Evolutionary conservation across 2,888 invertebrate genomes (phyloP).

Genomic region (Polylopha cassiicola): DNA sequence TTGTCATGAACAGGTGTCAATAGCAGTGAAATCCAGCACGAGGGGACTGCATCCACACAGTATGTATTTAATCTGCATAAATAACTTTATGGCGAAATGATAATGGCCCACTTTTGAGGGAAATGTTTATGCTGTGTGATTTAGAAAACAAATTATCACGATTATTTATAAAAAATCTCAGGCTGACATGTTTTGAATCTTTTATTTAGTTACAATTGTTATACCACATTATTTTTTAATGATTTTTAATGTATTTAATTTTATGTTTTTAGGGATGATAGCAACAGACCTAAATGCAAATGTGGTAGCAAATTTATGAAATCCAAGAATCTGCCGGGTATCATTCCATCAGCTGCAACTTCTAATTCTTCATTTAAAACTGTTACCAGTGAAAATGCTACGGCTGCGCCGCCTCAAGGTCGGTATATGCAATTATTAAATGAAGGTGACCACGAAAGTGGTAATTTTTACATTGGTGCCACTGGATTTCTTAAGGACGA

Average conservation of each 20-base stretch:
- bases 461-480: constrained; percentile 62
- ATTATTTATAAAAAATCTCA: too few species aligned
- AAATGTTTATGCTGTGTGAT: too few species aligned
- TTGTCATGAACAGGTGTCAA: too few species aligned
- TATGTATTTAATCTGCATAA: too few species aligned
- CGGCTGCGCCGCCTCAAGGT: constrained; percentile 31
- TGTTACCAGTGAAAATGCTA: constrained; percentile 38
- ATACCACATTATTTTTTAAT: neutral
- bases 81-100: too few species aligned
- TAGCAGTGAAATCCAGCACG: too few species aligned
- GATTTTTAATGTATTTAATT: neutral
- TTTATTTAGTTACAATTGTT: neutral
- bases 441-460: constrained; percentile 47
- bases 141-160: too few species aligned
- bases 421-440: constrained; percentile 52
- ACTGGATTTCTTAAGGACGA: constrained; percentile 57
- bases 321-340: constrained; percentile 9
- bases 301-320: constrained; percentile 21
- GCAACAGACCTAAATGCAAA: constrained; percentile 12
- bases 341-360: constrained; percentile 36
- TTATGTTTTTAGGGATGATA: constrained; percentile 6
- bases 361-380: constrained; percentile 50
- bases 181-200: too few species aligned
- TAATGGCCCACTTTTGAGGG: too few species aligned
- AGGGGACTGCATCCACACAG: too few species aligned